Evolutionary conservation across 1,140 invertebrate species (phyloP).

Genomic region (Caerostris extrusa): DNA sequence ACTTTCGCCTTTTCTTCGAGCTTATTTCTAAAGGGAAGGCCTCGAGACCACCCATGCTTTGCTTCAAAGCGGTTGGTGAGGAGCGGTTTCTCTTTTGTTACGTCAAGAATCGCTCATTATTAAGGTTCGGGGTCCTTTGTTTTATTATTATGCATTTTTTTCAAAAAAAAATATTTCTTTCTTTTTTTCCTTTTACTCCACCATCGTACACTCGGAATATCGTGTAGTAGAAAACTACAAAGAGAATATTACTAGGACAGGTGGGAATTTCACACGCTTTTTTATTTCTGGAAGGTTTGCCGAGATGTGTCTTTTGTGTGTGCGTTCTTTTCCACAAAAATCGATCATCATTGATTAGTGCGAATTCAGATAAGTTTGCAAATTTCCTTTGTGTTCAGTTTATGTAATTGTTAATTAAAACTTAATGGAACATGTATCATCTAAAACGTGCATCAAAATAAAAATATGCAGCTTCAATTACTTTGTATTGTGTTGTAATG

Average conservation of each 20-base stretch:
- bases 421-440: no score
- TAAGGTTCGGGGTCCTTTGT: slow-evolving; percentile 42
- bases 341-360: background rate
- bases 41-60: slow-evolving; percentile 48
- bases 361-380: no score
- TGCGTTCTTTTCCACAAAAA: background rate
- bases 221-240: background rate
- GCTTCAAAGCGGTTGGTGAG: slow-evolving; percentile 9
- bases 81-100: slow-evolving; percentile 62
- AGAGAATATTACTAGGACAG: slow-evolving; percentile 38
- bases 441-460: no score
- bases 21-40: slow-evolving; percentile 9
- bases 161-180: background rate
- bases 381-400: no score
- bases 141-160: slow-evolving; percentile 23
- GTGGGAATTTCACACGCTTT: slow-evolving; percentile 48
- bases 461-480: no score
- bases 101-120: slow-evolving; percentile 56
- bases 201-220: background rate
- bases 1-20: slow-evolving; percentile 46
- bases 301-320: slow-evolving; percentile 5
- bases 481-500: no score
- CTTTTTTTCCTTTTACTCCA: background rate
- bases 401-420: no score
- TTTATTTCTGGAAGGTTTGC: background rate